phyloP scores from a whole-genome alignment of 2,113 vertebrate species.

The Fulica atra region DNA sequence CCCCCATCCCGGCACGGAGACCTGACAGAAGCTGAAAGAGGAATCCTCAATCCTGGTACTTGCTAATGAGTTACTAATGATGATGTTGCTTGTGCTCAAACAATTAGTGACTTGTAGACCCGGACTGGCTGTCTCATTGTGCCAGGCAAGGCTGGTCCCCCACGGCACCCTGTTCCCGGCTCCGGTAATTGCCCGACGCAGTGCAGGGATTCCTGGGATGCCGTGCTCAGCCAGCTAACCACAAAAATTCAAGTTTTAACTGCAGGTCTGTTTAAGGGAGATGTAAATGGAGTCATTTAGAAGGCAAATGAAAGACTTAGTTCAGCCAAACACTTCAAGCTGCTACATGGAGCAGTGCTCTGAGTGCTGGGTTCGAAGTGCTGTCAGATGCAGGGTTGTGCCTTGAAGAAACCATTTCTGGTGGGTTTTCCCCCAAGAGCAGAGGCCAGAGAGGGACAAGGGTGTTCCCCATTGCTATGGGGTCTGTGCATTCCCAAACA shows the following conservation, averaged over 20 bases:
- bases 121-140: neutral
- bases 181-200: neutral
- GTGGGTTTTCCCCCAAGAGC: fast-evolving
- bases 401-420: neutral
- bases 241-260: neutral
- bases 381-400: fast-evolving
- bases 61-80: neutral
- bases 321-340: neutral
- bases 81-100: neutral
- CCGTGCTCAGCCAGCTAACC: neutral
- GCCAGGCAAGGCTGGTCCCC: neutral
- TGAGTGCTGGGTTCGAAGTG: neutral
- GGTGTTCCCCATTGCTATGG: fast-evolving
- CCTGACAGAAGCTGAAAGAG: neutral
- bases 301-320: conserved; percentile 9
- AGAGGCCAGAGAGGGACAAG: neutral
- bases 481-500: fast-evolving
- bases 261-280: neutral
- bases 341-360: neutral
- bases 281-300: neutral
- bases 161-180: neutral
- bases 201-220: neutral
- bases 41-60: conserved; percentile 28
- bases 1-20: neutral
- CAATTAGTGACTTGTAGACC: neutral